Evolutionary conservation across 2,888 invertebrate genomes (phyloP).

Genomic region (Sinotaia quadrata): DNA sequence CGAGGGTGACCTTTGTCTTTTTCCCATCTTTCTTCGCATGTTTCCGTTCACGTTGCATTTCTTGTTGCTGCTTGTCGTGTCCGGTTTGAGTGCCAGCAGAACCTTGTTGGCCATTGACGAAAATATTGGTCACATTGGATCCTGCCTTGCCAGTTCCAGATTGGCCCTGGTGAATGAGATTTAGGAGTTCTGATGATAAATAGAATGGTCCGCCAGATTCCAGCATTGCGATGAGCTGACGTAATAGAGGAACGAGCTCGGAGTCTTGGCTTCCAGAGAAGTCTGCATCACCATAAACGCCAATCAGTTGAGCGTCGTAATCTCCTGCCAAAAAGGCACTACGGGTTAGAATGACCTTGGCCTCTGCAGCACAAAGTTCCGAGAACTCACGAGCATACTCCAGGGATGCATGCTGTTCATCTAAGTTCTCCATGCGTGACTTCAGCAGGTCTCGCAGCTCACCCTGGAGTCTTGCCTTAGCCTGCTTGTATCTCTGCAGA

Average conservation of each 20-base stretch:
- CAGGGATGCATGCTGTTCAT: conserved; percentile 60
- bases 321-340: conserved; percentile 62
- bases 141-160: conserved; percentile 39
- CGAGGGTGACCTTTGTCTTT: conserved; percentile 17
- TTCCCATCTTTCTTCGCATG: neutral
- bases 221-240: conserved; percentile 66
- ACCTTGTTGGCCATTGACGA: conserved; percentile 36
- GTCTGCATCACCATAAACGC: conserved; percentile 64
- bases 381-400: conserved; percentile 65
- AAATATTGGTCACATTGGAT: conserved; percentile 48
- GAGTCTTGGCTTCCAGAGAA: conserved; percentile 52
- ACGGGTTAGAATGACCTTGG: conserved; percentile 60
- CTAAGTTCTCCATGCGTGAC: conserved; percentile 58
- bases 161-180: conserved; percentile 48
- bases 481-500: conserved; percentile 55
- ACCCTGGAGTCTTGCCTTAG: conserved; percentile 57
- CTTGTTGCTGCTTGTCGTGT: conserved; percentile 17
- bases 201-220: conserved; percentile 67
- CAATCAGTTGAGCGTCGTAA: conserved; percentile 62
- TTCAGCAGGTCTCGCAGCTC: conserved; percentile 65
- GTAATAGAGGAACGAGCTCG: conserved; percentile 66
- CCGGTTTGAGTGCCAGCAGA: neutral
- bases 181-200: conserved; percentile 60
- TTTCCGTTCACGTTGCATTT: conserved; percentile 16
- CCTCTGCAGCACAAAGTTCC: conserved; percentile 63